phyloP scores from a whole-genome alignment of 2,113 vertebrate genomes.

The Oreochromis aureus region DNA sequence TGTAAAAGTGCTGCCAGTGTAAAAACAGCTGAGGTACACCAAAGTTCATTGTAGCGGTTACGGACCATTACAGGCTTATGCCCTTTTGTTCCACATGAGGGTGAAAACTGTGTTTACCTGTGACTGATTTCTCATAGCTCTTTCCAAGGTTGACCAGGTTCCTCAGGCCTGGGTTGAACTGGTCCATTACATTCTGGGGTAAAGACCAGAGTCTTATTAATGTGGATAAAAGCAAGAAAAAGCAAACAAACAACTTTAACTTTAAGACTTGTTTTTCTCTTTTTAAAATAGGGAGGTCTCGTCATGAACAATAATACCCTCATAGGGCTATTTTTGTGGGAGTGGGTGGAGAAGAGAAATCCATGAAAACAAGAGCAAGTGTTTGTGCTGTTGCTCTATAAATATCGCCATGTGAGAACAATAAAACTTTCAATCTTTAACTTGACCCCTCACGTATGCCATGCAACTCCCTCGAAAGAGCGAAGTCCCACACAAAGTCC shows the following conservation, averaged over 20 bases:
- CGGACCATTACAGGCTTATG: neutral
- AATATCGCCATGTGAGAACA: conserved; percentile 43
- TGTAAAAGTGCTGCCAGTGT: neutral
- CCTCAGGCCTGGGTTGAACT: conserved; percentile 92
- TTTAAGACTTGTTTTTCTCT: neutral
- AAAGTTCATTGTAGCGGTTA: neutral
- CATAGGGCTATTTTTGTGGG: neutral
- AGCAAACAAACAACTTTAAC: neutral
- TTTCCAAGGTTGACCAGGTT: conserved; percentile 95
- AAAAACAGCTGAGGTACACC: neutral
- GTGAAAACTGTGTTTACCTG: conserved; percentile 76
- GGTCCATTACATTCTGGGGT: conserved; percentile 94
- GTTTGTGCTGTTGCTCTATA: conserved; percentile 17
- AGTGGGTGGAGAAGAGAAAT: conserved; percentile 18
- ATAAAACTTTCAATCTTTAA: conserved; percentile 63
- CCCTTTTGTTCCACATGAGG: neutral
- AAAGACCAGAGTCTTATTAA: neutral
- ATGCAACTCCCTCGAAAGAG: conserved; percentile 31
- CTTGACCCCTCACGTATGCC: conserved; percentile 40
- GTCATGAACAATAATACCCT: neutral
- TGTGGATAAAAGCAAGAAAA: neutral
- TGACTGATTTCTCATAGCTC: conserved; percentile 94
- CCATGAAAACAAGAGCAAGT: neutral
- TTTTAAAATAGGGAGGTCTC: neutral
- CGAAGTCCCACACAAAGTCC: conserved; percentile 53